Evolutionary conservation across 2,113 vertebrate genomes (phyloP).

Genomic region (Xiphophorus couchianus): DNA sequence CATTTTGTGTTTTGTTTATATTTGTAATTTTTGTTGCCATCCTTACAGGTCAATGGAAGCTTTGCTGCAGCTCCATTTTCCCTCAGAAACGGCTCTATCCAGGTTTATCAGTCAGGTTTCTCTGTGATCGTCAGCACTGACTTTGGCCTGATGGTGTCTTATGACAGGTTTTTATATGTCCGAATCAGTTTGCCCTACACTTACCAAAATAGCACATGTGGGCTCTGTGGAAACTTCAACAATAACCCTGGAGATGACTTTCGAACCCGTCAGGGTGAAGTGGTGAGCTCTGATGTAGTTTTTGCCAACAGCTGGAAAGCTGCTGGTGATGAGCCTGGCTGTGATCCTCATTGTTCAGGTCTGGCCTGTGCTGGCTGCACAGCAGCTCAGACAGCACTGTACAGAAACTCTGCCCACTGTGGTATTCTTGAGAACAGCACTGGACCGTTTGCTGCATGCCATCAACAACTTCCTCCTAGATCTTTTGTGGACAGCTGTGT

Average conservation of each 20-base stretch:
- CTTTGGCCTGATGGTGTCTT: constrained; percentile 70
- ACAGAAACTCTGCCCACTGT: constrained; percentile 43
- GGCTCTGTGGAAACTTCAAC: constrained; percentile 73
- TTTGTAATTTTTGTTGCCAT: neutral
- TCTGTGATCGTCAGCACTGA: constrained; percentile 56
- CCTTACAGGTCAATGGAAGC: constrained; percentile 61
- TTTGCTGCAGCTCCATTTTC: constrained; percentile 52
- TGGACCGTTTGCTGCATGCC: constrained; percentile 70
- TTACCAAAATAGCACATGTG: constrained; percentile 66
- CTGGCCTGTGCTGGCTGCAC: constrained; percentile 52
- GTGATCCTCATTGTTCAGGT: constrained; percentile 40
- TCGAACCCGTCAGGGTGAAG: constrained; percentile 33
- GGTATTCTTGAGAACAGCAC: constrained; percentile 49
- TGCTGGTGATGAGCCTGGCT: constrained; percentile 27
- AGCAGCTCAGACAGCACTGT: constrained; percentile 22
- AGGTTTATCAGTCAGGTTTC: constrained; percentile 60
- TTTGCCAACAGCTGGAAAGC: constrained; percentile 72
- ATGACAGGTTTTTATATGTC: too few species aligned
- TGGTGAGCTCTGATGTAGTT: constrained; percentile 57
- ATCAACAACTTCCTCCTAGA: constrained; percentile 29
- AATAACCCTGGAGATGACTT: constrained; percentile 51
- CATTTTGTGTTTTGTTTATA: too few species aligned
- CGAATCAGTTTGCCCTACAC: too few species aligned
- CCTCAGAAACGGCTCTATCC: constrained; percentile 52
- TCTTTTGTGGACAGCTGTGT: constrained; percentile 60